Base-by-base conservation (phyloP, 2,888 invertebrate species). In the Synanthedon formicaeformis region DNA sequence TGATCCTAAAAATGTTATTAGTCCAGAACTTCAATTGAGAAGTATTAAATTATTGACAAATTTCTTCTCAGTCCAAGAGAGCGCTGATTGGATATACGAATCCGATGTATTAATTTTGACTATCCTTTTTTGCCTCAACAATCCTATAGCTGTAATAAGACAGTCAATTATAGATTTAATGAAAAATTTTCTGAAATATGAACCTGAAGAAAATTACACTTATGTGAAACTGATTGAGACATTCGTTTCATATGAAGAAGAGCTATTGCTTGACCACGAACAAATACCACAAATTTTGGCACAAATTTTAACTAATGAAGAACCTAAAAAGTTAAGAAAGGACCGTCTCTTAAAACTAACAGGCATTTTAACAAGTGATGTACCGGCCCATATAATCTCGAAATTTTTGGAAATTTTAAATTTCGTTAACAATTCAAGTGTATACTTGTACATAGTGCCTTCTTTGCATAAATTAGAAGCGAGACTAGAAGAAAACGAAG, bases 201-300 rank as follows among this genome's bases (percentile, higher is more conserved):
- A 71, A 40, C 66, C 74, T 1, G 71, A 79, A 53, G 71, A 80
- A 40, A 78, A 78, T 1, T 60, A 79, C 2, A 68, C 81, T 10
- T 88, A 89, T 57, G 69, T 80, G 16, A 68, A 85, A 3, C 60
- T 91, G 6, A 59, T 90, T 18, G 71, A 81, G 54, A 83, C 89
- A 62, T 57, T 92, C 1, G 55, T 75, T n/a, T 59, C 66, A 4
- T 87, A 89, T 49, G 79, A 78, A 56, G 78, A 89, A 53, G 94
- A 94, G 67, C 81, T 94, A 48, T 59, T 88, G 34, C 71, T 92
- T 57, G 94, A 94, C 63, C 76, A 89, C 41, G 90, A 92, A 57
- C 94, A 94, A 67, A 73, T 93, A 14, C 81, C 90, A 0, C 76
- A 92, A 45, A 80, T 91, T 16, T 67, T 94, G 1, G 91, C 90